Base-by-base conservation (phyloP, 2,113 vertebrate genomes). In the Hymenochirus boettgeri region DNA sequence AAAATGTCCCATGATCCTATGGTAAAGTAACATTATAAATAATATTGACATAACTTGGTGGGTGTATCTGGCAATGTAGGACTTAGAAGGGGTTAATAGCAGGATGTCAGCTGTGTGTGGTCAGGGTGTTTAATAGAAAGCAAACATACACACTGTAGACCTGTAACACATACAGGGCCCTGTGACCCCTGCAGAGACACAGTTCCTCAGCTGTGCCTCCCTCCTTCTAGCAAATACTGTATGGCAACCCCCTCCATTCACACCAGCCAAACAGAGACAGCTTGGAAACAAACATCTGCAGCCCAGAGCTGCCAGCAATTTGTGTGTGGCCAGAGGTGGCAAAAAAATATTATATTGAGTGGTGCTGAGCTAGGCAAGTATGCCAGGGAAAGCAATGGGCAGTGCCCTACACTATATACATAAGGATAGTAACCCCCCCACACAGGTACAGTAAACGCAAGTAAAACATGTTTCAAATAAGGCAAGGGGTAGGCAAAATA, bases 311-410 rank as follows among this genome's bases (percentile, higher is more conserved):
- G 64, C 64, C 64, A 66, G 46, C 19, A 25, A 26, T 23, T 48
- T 29, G 29, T 66, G 64, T 58, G 64, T 66, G 64, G 55, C 55
- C 64, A 9, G 55, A 66, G 55, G 54, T 66, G 63, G 45, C 55
- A 66, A 18, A 51, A 35, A n/a, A 26, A 48, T 17, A 2, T n/a
- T n/a, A 3, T 4, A 23, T 25, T 17, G 15, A 47, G 62, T 25
- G 62, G 62, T 13, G 17, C 33, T 35, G 50, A 19, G 48, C 23
- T 18, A 29, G 31, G 48, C 52, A 55, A 15, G 15, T 25, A 18
- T 18, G 8, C 7, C 2, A 24, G 47, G 46, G 26, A n/a, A 22
- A 18, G 26, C 31, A 19, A 52, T n/a, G 22, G 58, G 25, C n/a
- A 25, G n/a, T n/a, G n/a, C n/a, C n/a, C n/a, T n/a, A n/a, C n/a